Conservation (phyloP, 2,113 vertebrate genomes). For the Colius striatus region DNA sequence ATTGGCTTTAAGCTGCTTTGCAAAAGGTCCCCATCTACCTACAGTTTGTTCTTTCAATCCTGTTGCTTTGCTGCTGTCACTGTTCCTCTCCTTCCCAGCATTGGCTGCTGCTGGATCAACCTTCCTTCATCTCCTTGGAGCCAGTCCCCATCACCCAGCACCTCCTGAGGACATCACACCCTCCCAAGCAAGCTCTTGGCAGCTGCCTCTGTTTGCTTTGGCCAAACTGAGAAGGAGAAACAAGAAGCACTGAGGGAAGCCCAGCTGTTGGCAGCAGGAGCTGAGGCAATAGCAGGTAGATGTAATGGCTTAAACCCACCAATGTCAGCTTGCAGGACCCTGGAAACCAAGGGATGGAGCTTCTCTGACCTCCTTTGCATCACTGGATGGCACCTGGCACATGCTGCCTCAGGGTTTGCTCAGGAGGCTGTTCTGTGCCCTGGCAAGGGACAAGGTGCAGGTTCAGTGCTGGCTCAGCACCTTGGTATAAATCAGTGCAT, state of each 20-base stretch:
- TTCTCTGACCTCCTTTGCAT: not conserved
- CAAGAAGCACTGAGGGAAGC: not conserved
- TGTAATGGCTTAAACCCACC: not conserved
- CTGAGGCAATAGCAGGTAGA: not conserved
- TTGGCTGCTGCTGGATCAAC: not conserved
- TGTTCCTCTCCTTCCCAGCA: not conserved
- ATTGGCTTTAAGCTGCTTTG: not conserved
- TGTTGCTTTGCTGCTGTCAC: not conserved
- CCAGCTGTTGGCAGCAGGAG: not conserved
- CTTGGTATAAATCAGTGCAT: not conserved
- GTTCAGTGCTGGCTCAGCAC: not conserved
- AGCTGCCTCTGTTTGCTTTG: not conserved
- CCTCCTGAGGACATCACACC: fast-evolving
- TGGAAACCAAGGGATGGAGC: not conserved
- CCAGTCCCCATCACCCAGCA: not conserved
- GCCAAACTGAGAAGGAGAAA: not conserved
- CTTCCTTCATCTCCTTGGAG: not conserved
- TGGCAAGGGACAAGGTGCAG: not conserved
- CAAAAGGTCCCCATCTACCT: not conserved
- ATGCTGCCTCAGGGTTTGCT: not conserved
- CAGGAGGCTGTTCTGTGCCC: not conserved
- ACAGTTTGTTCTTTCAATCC: not conserved
- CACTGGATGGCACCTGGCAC: fast-evolving
- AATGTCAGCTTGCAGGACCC: not conserved
- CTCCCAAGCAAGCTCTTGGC: not conserved